Conservation (phyloP, 1,140 invertebrate genomes). For the Drosophila kikkawai region DNA sequence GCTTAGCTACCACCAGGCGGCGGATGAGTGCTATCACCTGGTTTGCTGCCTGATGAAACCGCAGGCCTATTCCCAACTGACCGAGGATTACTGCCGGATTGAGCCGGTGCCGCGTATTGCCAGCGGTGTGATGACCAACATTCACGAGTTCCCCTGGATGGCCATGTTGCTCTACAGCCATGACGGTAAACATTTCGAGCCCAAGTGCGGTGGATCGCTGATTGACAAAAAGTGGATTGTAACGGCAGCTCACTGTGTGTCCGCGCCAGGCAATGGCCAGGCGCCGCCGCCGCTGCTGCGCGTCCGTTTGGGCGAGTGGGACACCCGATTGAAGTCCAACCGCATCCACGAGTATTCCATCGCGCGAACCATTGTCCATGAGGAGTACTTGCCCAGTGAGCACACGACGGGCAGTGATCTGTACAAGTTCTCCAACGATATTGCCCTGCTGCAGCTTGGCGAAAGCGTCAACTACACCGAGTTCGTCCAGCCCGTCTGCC, state of each 20-base stretch:
- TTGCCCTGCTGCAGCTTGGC: constrained; percentile 45
- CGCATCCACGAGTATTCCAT: constrained; percentile 37
- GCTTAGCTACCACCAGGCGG: background rate
- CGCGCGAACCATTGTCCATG: constrained; percentile 41
- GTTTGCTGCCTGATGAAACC: constrained; percentile 43
- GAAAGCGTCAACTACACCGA: constrained; percentile 22
- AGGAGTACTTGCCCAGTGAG: constrained; percentile 16
- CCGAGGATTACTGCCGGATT: constrained; percentile 1
- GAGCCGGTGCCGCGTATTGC: constrained; percentile 34
- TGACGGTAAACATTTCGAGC: constrained; percentile 33
- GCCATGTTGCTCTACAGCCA: constrained; percentile 34
- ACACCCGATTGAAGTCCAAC: constrained; percentile 8
- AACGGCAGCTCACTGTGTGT: constrained; percentile 59
- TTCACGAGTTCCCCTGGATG: constrained; percentile 62
- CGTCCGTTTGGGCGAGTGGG: constrained; percentile 59
- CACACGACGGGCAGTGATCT: background rate
- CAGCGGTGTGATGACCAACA: constrained; percentile 19
- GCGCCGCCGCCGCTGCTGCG: background rate
- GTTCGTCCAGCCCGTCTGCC: constrained; percentile 51
- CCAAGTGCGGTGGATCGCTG: constrained; percentile 53
- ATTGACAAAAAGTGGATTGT: constrained; percentile 48
- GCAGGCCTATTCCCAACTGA: constrained; percentile 14
- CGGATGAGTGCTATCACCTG: constrained; percentile 13
- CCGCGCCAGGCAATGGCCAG: background rate
- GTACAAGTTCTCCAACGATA: constrained; percentile 29